phyloP scores from a whole-genome alignment of 2,888 invertebrate species.

The Xylota segnis region DNA sequence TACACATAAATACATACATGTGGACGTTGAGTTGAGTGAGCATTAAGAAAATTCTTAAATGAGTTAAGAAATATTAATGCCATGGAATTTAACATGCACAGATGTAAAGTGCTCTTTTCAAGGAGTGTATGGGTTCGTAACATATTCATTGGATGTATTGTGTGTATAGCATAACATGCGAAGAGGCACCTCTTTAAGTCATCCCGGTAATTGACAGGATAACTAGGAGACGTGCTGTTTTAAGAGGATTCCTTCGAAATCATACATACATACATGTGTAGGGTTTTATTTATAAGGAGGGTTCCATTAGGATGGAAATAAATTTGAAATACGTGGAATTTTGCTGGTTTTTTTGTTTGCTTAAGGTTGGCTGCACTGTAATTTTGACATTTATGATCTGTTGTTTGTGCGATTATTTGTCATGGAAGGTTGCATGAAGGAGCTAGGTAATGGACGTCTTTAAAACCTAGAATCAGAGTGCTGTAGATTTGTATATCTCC shows the following conservation, averaged over 20 bases:
- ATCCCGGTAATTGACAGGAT: neutral
- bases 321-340: too few species aligned
- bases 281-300: too few species aligned
- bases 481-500: too few species aligned
- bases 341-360: too few species aligned
- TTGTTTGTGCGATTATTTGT: too few species aligned
- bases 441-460: too few species aligned
- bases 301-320: too few species aligned
- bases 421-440: too few species aligned
- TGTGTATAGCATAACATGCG: neutral
- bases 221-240: neutral
- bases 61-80: slow-evolving; percentile 32
- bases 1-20: neutral
- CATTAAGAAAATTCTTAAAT: slow-evolving; percentile 14
- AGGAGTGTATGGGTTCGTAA: neutral
- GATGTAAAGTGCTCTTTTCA: slow-evolving; percentile 4
- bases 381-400: too few species aligned
- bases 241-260: neutral
- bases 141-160: slow-evolving; percentile 6
- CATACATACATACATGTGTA: neutral
- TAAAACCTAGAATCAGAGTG: too few species aligned
- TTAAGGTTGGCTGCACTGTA: too few species aligned
- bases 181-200: neutral
- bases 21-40: slow-evolving; percentile 13
- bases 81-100: slow-evolving; percentile 23